A percentile compares a stretch with the other conserved stretches of the same genome.
These are phyloP conservation scores for Semibalanus balanoides DNA, from an alignment of 1,140 invertebrate species.

Conservation along the genomic window DNA sequence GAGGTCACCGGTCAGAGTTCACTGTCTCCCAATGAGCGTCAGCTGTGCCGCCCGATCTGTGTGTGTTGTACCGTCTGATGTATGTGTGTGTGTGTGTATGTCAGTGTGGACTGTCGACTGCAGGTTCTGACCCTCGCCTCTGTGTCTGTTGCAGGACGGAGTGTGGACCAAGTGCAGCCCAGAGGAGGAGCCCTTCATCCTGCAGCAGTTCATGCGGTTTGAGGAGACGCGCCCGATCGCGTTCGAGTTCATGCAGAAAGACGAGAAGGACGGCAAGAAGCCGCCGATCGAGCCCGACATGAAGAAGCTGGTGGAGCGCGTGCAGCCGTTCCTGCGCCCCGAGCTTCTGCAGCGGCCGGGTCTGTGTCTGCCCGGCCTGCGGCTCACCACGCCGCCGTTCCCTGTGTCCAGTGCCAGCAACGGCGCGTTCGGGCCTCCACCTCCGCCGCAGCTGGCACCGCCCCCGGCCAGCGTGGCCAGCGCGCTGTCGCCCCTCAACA, in stretches of 20 bases:
- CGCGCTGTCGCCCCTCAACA: slow-evolving; percentile 55
- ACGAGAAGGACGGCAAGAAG: slow-evolving; percentile 28
- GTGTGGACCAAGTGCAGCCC: slow-evolving; percentile 65
- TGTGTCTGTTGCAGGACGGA: slow-evolving; percentile 29
- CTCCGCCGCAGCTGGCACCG: too few relatives aligned
- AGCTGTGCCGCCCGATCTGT: too few relatives aligned
- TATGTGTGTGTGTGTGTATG: too few relatives aligned
- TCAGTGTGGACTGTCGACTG: too few relatives aligned
- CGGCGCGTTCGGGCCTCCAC: background rate
- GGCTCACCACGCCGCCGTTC: slow-evolving; percentile 12
- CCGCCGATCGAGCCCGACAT: slow-evolving; percentile 38
- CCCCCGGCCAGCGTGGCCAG: background rate
- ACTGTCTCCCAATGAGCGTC: too few relatives aligned
- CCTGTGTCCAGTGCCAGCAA: slow-evolving; percentile 3
- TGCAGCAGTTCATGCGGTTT: slow-evolving; percentile 73
- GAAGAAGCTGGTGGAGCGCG: slow-evolving; percentile 40
- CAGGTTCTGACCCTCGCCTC: background rate
- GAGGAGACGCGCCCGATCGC: slow-evolving; percentile 66
- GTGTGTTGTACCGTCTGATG: too few relatives aligned
- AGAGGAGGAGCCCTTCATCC: slow-evolving; percentile 68
- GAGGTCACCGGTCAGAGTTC: too few relatives aligned
- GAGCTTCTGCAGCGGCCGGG: slow-evolving; percentile 16
- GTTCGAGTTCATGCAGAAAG: slow-evolving; percentile 58
- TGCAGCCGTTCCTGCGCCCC: slow-evolving; percentile 17
- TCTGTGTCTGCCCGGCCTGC: slow-evolving; percentile 17